Evolutionary conservation across 2,797 vertebrate species (phyloP).

Genomic region (Paguma larvata): DNA sequence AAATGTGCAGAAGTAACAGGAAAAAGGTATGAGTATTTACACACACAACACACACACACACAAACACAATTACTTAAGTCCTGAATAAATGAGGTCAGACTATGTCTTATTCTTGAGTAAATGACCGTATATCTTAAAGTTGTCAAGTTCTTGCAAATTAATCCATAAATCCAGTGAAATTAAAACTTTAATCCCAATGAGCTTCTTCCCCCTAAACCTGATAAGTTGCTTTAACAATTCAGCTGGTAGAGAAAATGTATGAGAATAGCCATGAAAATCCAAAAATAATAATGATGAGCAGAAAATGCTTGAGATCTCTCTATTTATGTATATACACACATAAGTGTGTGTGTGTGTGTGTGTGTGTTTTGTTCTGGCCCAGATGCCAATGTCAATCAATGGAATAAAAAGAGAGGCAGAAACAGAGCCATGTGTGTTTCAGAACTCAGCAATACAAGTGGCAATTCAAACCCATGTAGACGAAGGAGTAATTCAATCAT

Average conservation of each 20-base stretch:
- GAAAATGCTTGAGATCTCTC: neutral
- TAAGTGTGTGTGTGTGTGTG: too few species aligned
- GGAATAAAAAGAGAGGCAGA: neutral
- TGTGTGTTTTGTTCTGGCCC: neutral
- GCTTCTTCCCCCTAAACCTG: neutral
- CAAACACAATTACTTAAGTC: neutral
- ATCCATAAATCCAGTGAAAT: neutral
- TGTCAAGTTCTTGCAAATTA: neutral
- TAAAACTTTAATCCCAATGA: conserved; percentile 1
- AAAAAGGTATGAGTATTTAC: neutral
- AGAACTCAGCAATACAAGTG: neutral
- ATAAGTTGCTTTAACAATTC: neutral
- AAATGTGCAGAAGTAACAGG: neutral
- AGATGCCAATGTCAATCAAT: neutral
- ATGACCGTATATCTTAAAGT: neutral
- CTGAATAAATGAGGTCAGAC: neutral
- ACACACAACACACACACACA: neutral
- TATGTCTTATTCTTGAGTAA: neutral
- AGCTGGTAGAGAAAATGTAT: neutral
- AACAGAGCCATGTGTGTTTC: neutral
- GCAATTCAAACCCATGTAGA: neutral
- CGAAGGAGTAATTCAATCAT: neutral
- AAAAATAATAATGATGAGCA: neutral
- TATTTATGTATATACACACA: neutral
- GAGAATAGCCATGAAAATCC: neutral